These are phyloP conservation scores for Aphelenchoides besseyi DNA, from an alignment of 1,140 invertebrate genomes.

Conservation along the genomic window DNA sequence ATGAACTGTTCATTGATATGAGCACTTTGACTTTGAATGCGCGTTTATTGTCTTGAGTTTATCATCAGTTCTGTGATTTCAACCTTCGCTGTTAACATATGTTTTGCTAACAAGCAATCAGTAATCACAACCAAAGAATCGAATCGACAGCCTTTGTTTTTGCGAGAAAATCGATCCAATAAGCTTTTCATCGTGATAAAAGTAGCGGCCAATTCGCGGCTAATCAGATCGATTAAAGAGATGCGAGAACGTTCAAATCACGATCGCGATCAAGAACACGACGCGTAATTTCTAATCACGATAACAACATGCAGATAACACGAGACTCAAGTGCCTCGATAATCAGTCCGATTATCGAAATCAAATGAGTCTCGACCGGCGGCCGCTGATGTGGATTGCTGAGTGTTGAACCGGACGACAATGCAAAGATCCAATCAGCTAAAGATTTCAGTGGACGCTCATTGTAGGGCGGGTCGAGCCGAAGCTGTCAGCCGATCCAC, in stretches of 20 bases:
- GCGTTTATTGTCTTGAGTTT: no score
- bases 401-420: background rate
- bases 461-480: background rate
- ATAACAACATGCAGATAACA: background rate
- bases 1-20: no score
- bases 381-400: background rate
- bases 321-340: background rate
- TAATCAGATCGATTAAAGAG: conserved; percentile 1
- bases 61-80: no score
- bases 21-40: no score
- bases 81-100: no score
- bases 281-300: background rate
- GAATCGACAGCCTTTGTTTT: no score
- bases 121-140: no score
- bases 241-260: background rate
- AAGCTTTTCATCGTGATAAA: no score
- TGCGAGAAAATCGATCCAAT: no score
- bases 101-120: no score
- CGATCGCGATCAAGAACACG: background rate
- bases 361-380: background rate
- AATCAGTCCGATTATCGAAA: background rate
- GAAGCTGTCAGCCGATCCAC: background rate
- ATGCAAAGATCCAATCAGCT: background rate
- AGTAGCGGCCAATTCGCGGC: background rate
- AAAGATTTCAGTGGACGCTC: background rate